These are phyloP conservation scores for Genyomyrus donnyi DNA, from an alignment of 2,113 vertebrate species.

Conservation along the genomic window DNA sequence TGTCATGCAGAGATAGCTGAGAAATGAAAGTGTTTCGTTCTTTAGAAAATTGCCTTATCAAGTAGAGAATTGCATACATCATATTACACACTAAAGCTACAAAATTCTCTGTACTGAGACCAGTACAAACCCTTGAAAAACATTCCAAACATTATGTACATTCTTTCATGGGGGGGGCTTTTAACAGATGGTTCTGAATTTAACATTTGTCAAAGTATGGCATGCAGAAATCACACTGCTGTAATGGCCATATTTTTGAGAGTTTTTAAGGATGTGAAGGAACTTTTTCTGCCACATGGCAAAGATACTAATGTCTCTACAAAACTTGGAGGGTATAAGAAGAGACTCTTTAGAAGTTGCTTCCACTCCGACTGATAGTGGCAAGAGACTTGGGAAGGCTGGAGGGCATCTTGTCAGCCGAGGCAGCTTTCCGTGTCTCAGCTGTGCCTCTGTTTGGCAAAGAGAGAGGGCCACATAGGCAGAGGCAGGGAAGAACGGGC, in stretches of 20 bases:
- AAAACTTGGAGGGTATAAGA: background rate
- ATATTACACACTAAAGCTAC: background rate
- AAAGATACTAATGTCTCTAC: background rate
- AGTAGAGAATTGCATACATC: background rate
- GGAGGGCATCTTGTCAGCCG: background rate
- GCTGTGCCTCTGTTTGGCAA: background rate
- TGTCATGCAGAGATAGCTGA: background rate
- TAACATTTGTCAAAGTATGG: background rate
- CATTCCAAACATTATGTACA: background rate
- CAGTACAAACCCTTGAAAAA: background rate
- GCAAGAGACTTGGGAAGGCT: background rate
- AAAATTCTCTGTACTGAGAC: background rate
- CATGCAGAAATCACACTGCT: background rate
- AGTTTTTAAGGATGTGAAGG: background rate
- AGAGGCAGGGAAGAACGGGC: background rate
- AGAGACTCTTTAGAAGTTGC: background rate
- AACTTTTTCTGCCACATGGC: background rate
- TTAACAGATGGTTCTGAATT: background rate
- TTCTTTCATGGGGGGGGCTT: background rate
- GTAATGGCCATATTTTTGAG: background rate
- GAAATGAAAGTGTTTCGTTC: background rate
- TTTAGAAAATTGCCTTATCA: background rate
- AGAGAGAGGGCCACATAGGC: background rate
- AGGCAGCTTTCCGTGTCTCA: background rate
- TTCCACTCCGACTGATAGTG: background rate